Evolutionary conservation across 2,888 invertebrate genomes (phyloP), one percentile per base, ranked within the genome.

Genomic region (Emmelina monodactyla): DNA sequence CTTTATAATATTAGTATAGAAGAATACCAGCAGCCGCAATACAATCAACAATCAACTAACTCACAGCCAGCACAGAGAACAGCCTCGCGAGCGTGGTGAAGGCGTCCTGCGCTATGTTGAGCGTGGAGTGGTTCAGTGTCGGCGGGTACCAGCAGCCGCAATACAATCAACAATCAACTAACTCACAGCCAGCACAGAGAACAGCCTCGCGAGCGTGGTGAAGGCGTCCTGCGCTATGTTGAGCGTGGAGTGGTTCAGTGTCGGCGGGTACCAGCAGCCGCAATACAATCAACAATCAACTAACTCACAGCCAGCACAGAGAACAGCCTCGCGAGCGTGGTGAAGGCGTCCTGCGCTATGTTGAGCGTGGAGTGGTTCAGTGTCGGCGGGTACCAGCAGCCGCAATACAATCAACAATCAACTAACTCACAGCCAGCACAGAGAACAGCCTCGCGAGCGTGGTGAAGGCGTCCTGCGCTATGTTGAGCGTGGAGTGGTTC

Each of bases 51-150:
- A 15, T 28, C 13, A 10, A 7, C 3, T n/a, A 2, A 51, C 85
- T 78, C 49, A 89, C 88, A 10, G 93, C 88, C 37, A 94, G 82
- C 45, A 92, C 90, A 22, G 90, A 87, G 33, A 95, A 91, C 25
- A 98, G 78, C 38, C 89, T 82, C 32, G 93, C 93, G 35, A 97
- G 80, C 2, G 94, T 89, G 55, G 95, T 93, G 73, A 98, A 97
- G 10, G 91, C 89, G 33, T 90, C 88, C 45, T 91, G 90, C 3
- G 93, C 91, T 39, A 95, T 83, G 59, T 92, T 92, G 41, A 95
- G 71, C 16, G 85, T 73, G 38, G 87, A 87, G 0, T 88, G 88
- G 2, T 85, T 85, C 16, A 92, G 79, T 44, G 84, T 69, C n/a
- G 94, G 92, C 3, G 92, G 91, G n/a, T n/a, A n/a, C n/a, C n/a